Base-by-base conservation (phyloP, 2,888 invertebrate species). In the Melipona bicolor region DNA sequence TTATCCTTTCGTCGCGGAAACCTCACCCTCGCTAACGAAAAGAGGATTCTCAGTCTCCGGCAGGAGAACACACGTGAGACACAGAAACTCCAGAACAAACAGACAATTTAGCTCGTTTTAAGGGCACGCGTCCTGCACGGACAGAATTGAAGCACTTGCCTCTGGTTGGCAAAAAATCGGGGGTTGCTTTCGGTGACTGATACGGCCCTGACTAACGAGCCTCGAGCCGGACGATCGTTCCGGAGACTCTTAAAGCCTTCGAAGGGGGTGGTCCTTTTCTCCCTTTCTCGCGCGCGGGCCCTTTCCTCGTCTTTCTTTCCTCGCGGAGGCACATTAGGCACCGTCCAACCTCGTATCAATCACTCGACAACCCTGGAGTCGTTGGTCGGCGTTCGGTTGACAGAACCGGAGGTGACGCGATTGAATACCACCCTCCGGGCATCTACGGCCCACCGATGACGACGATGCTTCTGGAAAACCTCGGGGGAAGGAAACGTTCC, bases 261-360 rank as follows among this genome's bases (percentile, higher is more conserved):
- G 89, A 87, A 91, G 91, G 91, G 90, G 91, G 90, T 92, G 90
- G 87, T 87, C 90, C 89, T 88, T 43, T 79, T 83, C 84, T 85
- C 78, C 73, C 70, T 81, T 74, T 82, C 84, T 19, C 77, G 24
- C 49, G 50, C 74, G 11, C 21, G 21, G 24, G 36, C 15, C 36
- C 36, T 65, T 82, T 83, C 61, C 75, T 61, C 72, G 56, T 85
- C 78, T 82, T 78, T 81, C 83, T 86, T 81, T 79, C 52, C 77
- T 87, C 77, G 76, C 81, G 87, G 70, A 88, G 87, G 90, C 91
- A 91, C 93, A 93, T 93, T 93, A 93, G 92, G 91, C 92, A 91
- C 89, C 91, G 92, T 93, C 92, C 93, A 91, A 92, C 92, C 91
- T 90, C 92, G 92, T 93, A 93, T 93, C 93, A 93, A 93, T 93